A percentile compares a stretch with the other conserved stretches of the same genome.
Conservation (phyloP, 2,113 vertebrate species). For the Eulacestoma nigropectus region DNA sequence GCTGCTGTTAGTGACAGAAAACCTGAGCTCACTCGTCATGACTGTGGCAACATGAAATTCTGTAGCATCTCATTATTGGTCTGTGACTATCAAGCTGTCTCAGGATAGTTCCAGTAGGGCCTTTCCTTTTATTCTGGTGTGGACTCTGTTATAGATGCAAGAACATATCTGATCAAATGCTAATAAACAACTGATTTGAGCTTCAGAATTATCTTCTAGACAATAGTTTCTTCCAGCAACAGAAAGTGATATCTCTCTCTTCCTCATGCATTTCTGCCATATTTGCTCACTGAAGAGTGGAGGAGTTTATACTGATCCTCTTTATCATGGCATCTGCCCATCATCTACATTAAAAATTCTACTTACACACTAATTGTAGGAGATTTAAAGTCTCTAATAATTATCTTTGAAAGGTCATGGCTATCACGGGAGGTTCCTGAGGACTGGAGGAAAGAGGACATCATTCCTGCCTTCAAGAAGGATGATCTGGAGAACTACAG, state of each 20-base stretch:
- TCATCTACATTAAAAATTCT: neutral
- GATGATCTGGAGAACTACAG: neutral
- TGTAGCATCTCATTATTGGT: neutral
- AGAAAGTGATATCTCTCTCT: neutral
- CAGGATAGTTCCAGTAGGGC: neutral
- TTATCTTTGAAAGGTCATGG: conserved; percentile 17
- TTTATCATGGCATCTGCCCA: neutral
- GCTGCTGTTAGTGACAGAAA: neutral
- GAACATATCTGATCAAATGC: neutral
- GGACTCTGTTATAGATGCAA: neutral
- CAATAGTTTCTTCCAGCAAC: neutral
- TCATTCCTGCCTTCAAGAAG: neutral
- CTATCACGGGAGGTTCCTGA: neutral
- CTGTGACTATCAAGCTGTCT: neutral
- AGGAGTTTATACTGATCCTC: neutral
- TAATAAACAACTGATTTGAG: neutral
- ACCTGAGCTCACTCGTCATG: neutral
- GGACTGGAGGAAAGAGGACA: neutral
- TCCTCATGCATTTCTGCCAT: neutral
- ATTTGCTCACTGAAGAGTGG: neutral
- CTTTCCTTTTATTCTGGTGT: neutral
- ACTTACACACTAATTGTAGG: neutral
- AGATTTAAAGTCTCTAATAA: neutral
- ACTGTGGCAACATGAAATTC: neutral
- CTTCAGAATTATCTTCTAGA: neutral